Evolutionary conservation across 1,140 invertebrate genomes (phyloP), one percentile per base, ranked within the genome.

Genomic region (Camponotus pennsylvanicus): DNA sequence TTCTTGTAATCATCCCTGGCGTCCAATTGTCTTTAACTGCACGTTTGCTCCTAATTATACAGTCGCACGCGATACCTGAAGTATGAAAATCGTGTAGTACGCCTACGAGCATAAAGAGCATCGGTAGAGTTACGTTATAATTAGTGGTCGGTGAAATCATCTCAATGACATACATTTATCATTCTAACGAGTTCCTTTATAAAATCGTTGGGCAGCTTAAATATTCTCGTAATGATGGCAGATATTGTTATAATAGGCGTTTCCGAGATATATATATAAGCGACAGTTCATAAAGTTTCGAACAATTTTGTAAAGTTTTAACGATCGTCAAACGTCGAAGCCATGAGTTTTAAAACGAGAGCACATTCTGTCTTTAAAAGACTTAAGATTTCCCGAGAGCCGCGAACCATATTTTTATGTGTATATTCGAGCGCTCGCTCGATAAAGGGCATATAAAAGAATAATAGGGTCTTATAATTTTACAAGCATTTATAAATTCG

Each of bases 21-120:
- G 79, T 83, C 79, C 79, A 83, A 83, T 83, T 83, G 79, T 83
- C 79, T 83, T 83, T 71, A 83, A 63, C 79, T 83, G 69, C 69
- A 63, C 69, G 79, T 83, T 73, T 83, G 32, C 55, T 61, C 69
- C 40, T 75, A 83, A 83, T 83, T 83, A 73, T 61, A 83, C 73
- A 73, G 69, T 32, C 40, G 55, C 79, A 83, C 57, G 79, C 79
- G 79, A 83, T 75, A 40, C 13, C 40, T 40, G 27, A 83, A 83
- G 40, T 73, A 83, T 83, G 79, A 83, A 83, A 83, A 83, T 83
- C 40, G 34, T 37, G 21, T 32, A 13, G 27, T 45, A 15, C 7
- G 27, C 18, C 11, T 45, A 37, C 15, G 69, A 49, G 67, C 21
- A 13, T 40, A 82, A 82, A 82, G 69, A 83, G 69, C 79, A 75